Evolutionary conservation across 2,888 invertebrate species (phyloP), one percentile per base, ranked within the genome.

Genomic region (Troides oblongomaculatus): DNA sequence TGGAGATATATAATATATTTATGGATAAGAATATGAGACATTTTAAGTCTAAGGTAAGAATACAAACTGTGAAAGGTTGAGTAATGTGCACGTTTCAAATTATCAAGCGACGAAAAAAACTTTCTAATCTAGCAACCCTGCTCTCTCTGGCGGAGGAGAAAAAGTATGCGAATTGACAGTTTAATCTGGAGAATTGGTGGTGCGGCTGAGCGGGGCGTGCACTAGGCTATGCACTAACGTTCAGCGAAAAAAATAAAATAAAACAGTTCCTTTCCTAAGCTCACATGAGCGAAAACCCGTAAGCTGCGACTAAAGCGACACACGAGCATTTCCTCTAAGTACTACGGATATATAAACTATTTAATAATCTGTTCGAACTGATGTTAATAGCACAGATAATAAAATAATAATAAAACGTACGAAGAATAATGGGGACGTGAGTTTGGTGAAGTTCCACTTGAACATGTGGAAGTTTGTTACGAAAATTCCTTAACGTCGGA

Each of bases 121-220:
- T 46, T 36, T 56, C 21, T 50, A 59, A 62, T 50, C 64, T 68
- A 64, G 30, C 72, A 70, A 68, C 72, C 72, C 73, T 71, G 71
- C 67, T 76, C 79, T 21, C 57, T 30, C 65, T 12, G 18, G 62
- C 46, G 25, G 59, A 58, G 64, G 61, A 82, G 81, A 83, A 79
- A 85, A 79, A 78, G 80, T 80, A 79, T 79, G 78, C 79, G 81
- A 87, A 89, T 90, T 90, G 90, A 87, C 88, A 90, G 87, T 89
- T 88, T 88, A 89, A 89, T 88, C 86, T 84, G 79, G 81, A 81
- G 81, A 86, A 81, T 83, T 80, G 83, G 80, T 83, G 77, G 77
- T 78, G 82, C 78, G 81, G 79, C 78, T 78, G 81, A 76, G 77
- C 78, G 74, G 76, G 79, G 76, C 79, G 76, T 72, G 74, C 70